These are phyloP conservation scores for Anticlea derivata DNA, from an alignment of 2,888 invertebrate genomes.

Conservation along the genomic window DNA sequence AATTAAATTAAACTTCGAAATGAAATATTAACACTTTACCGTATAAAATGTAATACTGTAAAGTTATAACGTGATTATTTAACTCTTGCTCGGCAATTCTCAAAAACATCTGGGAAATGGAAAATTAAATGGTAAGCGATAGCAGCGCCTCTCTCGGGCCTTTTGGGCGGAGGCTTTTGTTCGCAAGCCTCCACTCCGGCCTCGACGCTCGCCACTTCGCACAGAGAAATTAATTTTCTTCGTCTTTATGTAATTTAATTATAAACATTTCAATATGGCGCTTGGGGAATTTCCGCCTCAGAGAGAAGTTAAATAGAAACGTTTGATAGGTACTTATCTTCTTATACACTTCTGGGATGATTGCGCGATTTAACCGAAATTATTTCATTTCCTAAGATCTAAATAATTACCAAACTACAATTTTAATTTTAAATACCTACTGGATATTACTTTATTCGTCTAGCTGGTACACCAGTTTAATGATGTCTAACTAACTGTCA, in stretches of 20 bases:
- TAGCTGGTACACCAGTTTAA: too few relatives aligned
- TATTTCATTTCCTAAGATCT: slow-evolving; percentile 61
- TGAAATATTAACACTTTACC: slow-evolving; percentile 84
- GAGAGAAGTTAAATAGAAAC: slow-evolving; percentile 83
- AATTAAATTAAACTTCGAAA: slow-evolving; percentile 84
- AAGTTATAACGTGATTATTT: slow-evolving; percentile 84
- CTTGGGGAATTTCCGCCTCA: slow-evolving; percentile 78
- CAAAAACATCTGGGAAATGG: slow-evolving; percentile 81
- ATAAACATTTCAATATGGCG: slow-evolving; percentile 85
- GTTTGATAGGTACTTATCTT: slow-evolving; percentile 84
- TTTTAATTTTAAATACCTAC: slow-evolving; percentile 29
- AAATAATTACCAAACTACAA: slow-evolving; percentile 32
- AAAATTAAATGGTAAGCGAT: slow-evolving; percentile 80
- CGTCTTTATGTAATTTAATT: slow-evolving; percentile 85
- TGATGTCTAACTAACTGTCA: too few relatives aligned
- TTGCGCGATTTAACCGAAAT: slow-evolving; percentile 74
- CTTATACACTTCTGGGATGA: slow-evolving; percentile 81
- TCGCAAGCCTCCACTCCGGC: slow-evolving; percentile 37
- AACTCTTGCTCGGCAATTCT: slow-evolving; percentile 75
- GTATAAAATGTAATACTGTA: slow-evolving; percentile 83
- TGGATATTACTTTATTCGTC: too few relatives aligned
- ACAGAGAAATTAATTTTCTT: slow-evolving; percentile 84
- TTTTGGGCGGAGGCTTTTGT: slow-evolving; percentile 75
- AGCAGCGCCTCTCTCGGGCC: slow-evolving; percentile 56
- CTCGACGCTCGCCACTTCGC: slow-evolving; percentile 73